phyloP scores from a whole-genome alignment of 1,140 invertebrate genomes.

The Homarus americanus region DNA sequence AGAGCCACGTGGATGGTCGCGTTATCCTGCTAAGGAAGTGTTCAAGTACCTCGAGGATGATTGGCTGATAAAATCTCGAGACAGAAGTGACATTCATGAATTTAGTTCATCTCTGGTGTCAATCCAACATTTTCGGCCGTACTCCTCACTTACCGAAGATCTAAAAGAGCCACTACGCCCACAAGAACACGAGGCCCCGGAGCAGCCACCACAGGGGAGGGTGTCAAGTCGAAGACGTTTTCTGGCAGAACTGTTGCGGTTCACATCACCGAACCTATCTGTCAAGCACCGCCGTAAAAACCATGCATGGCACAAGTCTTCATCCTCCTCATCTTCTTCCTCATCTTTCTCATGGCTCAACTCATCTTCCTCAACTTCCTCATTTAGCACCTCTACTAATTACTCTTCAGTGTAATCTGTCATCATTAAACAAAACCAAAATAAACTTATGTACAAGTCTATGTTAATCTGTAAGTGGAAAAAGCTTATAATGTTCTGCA shows the following conservation, averaged over 20 bases:
- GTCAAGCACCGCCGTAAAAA: slow-evolving; percentile 17
- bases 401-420: slow-evolving; percentile 53
- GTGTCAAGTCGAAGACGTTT: slow-evolving; percentile 58
- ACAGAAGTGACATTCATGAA: slow-evolving; percentile 60
- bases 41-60: slow-evolving; percentile 86
- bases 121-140: neutral
- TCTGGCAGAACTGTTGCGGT: slow-evolving; percentile 50
- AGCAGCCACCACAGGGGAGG: slow-evolving; percentile 32
- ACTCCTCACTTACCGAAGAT: neutral
- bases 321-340: slow-evolving; percentile 60
- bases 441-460: neutral
- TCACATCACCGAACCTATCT: slow-evolving; percentile 29
- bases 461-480: too few relatives aligned
- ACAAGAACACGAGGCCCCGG: neutral
- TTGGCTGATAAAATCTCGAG: slow-evolving; percentile 82
- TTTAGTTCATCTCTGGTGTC: slow-evolving; percentile 21
- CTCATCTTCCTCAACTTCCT: slow-evolving; percentile 57
- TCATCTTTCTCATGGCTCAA: slow-evolving; percentile 62
- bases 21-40: slow-evolving; percentile 86
- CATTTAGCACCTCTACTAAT: slow-evolving; percentile 51
- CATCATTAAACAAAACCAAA: neutral
- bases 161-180: neutral
- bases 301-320: slow-evolving; percentile 52
- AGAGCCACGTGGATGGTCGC: slow-evolving; percentile 85
- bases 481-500: too few relatives aligned